Percentiles rank a stretch among this genome's conserved stretches.
Conservation (phyloP, 2,797 vertebrate species). For the Coilia nasus region DNA sequence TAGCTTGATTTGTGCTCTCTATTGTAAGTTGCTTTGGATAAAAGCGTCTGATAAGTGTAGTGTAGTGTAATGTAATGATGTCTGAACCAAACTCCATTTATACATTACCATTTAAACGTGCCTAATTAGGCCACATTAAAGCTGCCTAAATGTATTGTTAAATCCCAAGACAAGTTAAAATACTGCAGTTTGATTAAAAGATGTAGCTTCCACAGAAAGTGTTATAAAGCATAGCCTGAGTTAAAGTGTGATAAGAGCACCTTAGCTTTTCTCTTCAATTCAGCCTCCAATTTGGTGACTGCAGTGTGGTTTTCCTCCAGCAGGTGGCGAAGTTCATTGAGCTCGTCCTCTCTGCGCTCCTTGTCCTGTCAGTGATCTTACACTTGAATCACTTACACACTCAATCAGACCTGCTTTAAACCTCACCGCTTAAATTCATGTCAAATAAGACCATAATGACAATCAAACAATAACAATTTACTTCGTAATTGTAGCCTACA, state of each 20-base stretch:
- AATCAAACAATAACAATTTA: no score
- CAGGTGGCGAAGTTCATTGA: conserved; percentile 76
- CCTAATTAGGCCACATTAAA: background rate
- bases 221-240: background rate
- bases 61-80: no score
- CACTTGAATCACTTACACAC: background rate
- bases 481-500: no score
- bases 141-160: background rate
- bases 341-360: conserved; percentile 75
- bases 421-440: background rate
- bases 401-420: background rate
- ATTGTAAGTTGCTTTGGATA: no score
- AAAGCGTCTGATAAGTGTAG: no score
- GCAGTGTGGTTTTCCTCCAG: conserved; percentile 78
- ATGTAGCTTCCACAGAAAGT: no score
- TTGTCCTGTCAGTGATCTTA: conserved; percentile 69
- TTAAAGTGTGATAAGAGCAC: conserved; percentile 61
- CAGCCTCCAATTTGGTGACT: conserved; percentile 71
- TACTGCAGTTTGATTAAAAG: background rate
- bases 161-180: background rate
- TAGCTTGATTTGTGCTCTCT: no score
- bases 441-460: background rate
- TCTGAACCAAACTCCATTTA: no score
- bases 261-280: conserved; percentile 67
- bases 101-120: no score